Base-by-base conservation (phyloP, 2,113 vertebrate species). In the Gavia stellata region DNA sequence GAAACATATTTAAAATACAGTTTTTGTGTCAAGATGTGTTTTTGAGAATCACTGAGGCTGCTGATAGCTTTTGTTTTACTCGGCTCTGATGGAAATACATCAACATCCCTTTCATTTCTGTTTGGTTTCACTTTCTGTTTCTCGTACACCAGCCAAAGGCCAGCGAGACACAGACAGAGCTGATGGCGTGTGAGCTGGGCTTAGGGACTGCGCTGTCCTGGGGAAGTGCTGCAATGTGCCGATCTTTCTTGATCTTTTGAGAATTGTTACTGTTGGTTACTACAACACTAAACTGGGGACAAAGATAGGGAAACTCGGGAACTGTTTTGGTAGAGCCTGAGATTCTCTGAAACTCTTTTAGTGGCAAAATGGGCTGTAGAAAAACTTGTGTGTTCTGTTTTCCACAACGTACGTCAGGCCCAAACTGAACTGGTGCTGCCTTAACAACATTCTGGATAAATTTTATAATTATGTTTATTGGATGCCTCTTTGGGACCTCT, bases 271-370 rank as follows among this genome's bases (percentile, higher is more conserved):
- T 67, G 56, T 10, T 49, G 47, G 21, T 10, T 19, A 1, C 24
- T 14, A 1, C 11, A 33, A 7, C 0, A 0, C 25, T 15, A 0
- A 42, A 3, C 15, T 4, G 11, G 17, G n/a, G 19, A 21, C 2
- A 1, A 4, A 12, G 12, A 1, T 8, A 19, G 31, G 21, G 14
- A 24, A 1, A 1, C 31, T n/a, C 50, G 58, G 74, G n/a, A 26
- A 1, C 13, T 20, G 2, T 44, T 58, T 3, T 23, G 47, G 15
- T n/a, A 14, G 8, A 29, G n/a, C 7, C 9, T 29, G 42, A 9
- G 56, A 3, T 5, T 23, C 3, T 61, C 23, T 21, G 65, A 23
- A 40, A 15, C 6, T 26, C 23, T 6, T 6, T 1, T 0, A 7
- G 26, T 2, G 62, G 8, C 31, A n/a, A 80, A 67, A 28, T 3